phyloP scores from a whole-genome alignment of 2,888 invertebrate genomes.

The Eupithecia pulchellata region DNA sequence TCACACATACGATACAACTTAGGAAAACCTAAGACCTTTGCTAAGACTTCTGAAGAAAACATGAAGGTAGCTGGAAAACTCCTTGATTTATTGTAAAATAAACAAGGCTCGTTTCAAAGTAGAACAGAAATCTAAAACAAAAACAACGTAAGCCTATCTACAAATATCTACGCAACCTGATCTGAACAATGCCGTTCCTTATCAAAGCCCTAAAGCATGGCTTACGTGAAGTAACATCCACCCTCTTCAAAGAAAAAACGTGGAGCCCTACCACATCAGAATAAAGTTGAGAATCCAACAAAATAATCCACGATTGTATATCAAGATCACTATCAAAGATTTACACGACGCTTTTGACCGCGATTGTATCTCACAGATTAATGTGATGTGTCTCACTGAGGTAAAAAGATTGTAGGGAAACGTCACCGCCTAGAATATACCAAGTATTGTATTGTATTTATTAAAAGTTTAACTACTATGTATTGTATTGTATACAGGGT shows the following conservation, averaged over 20 bases:
- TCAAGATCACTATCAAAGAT: constrained; percentile 80
- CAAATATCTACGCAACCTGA: constrained; percentile 48
- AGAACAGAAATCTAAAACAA: constrained; percentile 32
- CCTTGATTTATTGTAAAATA: neutral
- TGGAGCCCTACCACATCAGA: constrained; percentile 22
- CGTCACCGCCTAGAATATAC: constrained; percentile 49
- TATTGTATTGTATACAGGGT: no score
- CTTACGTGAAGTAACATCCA: constrained; percentile 39
- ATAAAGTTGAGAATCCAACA: constrained; percentile 37
- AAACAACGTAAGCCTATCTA: constrained; percentile 44
- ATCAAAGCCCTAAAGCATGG: constrained; percentile 47
- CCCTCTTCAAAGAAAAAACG: constrained; percentile 30
- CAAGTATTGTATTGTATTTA: neutral
- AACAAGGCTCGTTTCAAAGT: constrained; percentile 4
- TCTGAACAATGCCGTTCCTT: constrained; percentile 54
- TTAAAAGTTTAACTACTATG: no score
- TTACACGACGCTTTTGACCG: constrained; percentile 68
- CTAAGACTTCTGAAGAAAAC: neutral
- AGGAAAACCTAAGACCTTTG: neutral
- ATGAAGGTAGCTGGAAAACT: neutral
- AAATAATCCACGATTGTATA: constrained; percentile 55
- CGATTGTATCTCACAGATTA: constrained; percentile 81
- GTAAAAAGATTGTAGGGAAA: constrained; percentile 63
- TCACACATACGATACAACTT: neutral
- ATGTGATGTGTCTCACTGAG: constrained; percentile 69